These are phyloP conservation scores for Mylabris sibirica DNA, from an alignment of 2,888 invertebrate species.

Conservation along the genomic window DNA sequence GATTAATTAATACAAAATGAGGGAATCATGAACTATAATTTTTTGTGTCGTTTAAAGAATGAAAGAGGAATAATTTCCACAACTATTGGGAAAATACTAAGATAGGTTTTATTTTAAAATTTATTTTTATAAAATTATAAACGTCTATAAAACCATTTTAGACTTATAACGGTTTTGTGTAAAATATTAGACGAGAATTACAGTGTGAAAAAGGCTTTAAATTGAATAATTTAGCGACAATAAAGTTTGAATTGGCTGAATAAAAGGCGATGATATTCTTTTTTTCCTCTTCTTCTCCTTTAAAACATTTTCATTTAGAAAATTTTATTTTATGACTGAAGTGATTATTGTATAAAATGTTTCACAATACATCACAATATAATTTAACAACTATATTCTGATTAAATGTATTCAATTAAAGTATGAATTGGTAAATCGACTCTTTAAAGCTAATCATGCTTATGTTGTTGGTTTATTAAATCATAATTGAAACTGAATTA, in stretches of 20 bases:
- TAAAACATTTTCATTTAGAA: background rate
- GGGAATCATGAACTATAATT: too few relatives aligned
- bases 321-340: background rate
- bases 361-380: background rate
- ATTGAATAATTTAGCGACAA: conserved; percentile 6
- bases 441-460: conserved; percentile 14
- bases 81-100: background rate
- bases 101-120: background rate
- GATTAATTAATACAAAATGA: background rate
- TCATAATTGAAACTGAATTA: conserved; percentile 17
- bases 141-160: background rate
- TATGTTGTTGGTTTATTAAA: conserved; percentile 18
- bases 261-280: background rate
- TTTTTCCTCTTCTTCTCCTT: too few relatives aligned
- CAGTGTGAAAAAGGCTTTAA: background rate
- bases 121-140: background rate
- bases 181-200: background rate
- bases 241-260: background rate
- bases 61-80: background rate
- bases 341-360: background rate
- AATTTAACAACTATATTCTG: conserved; percentile 16
- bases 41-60: background rate
- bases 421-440: conserved; percentile 14
- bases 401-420: conserved; percentile 21
- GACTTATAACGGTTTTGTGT: background rate